Conservation (phyloP, 2,113 vertebrate genomes). For the Hypomesus transpacificus region DNA sequence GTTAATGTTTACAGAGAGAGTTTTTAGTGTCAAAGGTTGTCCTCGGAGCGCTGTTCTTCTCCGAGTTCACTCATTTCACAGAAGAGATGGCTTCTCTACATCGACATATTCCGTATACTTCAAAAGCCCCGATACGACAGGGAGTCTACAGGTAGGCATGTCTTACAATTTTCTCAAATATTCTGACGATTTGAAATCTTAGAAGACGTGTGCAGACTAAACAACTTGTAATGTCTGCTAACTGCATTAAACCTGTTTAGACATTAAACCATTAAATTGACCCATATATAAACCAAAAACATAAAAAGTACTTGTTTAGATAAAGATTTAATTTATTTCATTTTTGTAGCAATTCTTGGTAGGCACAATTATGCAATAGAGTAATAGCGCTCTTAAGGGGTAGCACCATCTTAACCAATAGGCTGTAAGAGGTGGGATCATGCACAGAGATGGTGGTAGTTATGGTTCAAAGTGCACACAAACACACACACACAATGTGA, state of each 20-base stretch:
- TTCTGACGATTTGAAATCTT: neutral
- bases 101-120: slow-evolving; percentile 56
- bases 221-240: too few relatives aligned
- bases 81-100: slow-evolving; percentile 57
- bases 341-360: neutral
- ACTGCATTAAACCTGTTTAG: too few relatives aligned
- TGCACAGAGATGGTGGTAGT: neutral
- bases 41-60: neutral
- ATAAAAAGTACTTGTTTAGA: too few relatives aligned
- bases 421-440: neutral
- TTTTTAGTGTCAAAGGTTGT: neutral
- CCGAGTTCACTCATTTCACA: neutral
- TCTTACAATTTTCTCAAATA: neutral
- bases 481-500: neutral
- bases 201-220: too few relatives aligned
- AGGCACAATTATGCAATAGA: neutral
- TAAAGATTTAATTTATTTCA: too few relatives aligned
- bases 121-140: slow-evolving; percentile 67
- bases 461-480: neutral
- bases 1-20: too few relatives aligned
- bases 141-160: slow-evolving; percentile 72
- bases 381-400: neutral
- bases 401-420: slow-evolving; percentile 10
- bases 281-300: too few relatives aligned
- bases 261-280: too few relatives aligned